Evolutionary conservation across 1,140 invertebrate species (phyloP), one percentile per base, ranked within the genome.

Genomic region (Ceratina calcarata): DNA sequence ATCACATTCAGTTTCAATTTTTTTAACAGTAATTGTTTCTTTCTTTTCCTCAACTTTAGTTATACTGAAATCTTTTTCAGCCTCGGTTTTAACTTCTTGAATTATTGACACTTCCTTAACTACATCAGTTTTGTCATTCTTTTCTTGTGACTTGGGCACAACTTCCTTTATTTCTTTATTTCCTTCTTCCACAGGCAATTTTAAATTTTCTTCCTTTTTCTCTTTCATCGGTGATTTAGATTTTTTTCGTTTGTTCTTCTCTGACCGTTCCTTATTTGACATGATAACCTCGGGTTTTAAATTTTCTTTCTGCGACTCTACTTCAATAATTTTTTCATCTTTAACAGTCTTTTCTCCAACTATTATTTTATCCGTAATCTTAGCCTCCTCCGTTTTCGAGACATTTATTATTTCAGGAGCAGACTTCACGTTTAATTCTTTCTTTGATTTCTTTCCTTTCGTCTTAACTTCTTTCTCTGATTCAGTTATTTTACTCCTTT

Each of bases 51-150:
- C 58, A 27, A 15, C 16, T 32, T 71, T 55, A 55, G 53, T 24
- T 49, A 10, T 18, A 49, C 2, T 55, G 16, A 66, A 60, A 57
- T 88, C 37, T 78, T 71, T 57, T 75, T 61, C 24, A 27, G 62
- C 10, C 2, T 62, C 4, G 24, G 27, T 27, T 65, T 15, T 45
- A 55, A 51, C 32, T 13, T 69, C 82, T 73, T 51, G 70, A 53
- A 57, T 65, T 45, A 37, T 18, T n/a, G 16, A 18, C 37, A 37
- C 10, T 53, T 49, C 10, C 45, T 57, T 27, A 32, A 27, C 65
- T 6, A 73, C 45, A 62, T 72, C 60, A 0, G 51, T 51, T 27
- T 10, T 61, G 24, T 69, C 49, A 7, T 0, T 32, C n/a, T 66
- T 53, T 15, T 24, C 20, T 81, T 81, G 15, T 24, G 60, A 67